Base-by-base conservation (phyloP, 2,113 vertebrate species). In the Nicator chloris region DNA sequence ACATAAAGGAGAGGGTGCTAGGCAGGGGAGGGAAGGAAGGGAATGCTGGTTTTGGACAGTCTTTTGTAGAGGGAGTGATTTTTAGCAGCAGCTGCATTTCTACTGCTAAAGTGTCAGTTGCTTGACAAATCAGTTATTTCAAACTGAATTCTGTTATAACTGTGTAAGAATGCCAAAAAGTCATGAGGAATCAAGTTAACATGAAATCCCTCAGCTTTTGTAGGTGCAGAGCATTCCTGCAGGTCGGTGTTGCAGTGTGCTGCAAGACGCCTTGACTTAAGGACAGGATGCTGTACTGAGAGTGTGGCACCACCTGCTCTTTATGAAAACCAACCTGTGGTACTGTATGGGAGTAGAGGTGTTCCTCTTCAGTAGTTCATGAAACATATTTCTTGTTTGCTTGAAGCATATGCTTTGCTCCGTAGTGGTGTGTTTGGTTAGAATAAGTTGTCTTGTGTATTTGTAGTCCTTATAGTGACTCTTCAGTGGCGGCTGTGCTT, bases 11-110 rank as follows among this genome's bases (percentile, higher is more conserved):
- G 12, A 7, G 4, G 8, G 8, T 78, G 57, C 13, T 50, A 54
- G 24, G 8, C 30, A 68, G 31, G 33, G 37, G 17, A 53, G 18
- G 39, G n/a, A 33, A 57, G 19, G 21, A 18, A 88, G 30, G 30
- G 37, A 80, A 22, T 42, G 27, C 27, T 84, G 35, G 6, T 83
- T 86, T 93, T 90, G 53, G 42, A 73, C 45, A 72, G 20, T 37
- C 19, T 47, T 73, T 71, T 82, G 13, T 50, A 68, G 45, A 64
- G 33, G 13, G 40, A 90, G 5, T 70, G 79, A 40, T 69, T 82
- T 90, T 85, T 73, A 54, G 39, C 76, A 73, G 88, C 93, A 88
- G 75, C 63, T 87, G 47, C 79, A n/a, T 93, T 93, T 82, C 60
- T 77, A 33, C 56, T 86, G 60, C 30, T 2, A 4, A 37, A 45